Conservation (phyloP, 2,888 invertebrate genomes). For the Cosmia trapezina region DNA sequence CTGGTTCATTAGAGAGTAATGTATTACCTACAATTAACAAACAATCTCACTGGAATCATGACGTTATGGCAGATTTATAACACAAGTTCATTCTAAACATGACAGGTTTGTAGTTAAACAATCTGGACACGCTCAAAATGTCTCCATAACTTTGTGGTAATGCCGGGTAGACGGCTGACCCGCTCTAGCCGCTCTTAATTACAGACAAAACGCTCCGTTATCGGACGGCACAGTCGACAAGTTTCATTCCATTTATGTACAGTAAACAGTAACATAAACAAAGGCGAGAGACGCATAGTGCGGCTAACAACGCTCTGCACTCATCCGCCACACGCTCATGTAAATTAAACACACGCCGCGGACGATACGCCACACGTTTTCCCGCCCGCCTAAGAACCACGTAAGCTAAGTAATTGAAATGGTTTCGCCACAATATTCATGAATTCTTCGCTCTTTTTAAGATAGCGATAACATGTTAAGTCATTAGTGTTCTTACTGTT, state of each 20-base stretch:
- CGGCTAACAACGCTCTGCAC: constrained; percentile 77
- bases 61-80: constrained; percentile 77
- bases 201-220: constrained; percentile 88
- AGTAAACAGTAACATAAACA: constrained; percentile 84
- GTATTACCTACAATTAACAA: constrained; percentile 73
- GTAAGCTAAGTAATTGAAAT: constrained; percentile 48
- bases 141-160: constrained; percentile 84
- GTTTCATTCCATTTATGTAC: constrained; percentile 84
- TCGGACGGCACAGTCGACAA: constrained; percentile 78
- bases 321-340: constrained; percentile 71
- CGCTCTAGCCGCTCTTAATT: constrained; percentile 86
- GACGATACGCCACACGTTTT: constrained; percentile 60
- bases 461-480: constrained; percentile 56
- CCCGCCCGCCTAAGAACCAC: constrained; percentile 69
- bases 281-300: constrained; percentile 72
- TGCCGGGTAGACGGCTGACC: constrained; percentile 78
- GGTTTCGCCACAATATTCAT: constrained; percentile 47
- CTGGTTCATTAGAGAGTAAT: constrained; percentile 65
- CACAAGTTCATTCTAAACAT: constrained; percentile 77
- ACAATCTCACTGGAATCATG: constrained; percentile 72
- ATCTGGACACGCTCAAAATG: constrained; percentile 80
- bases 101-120: constrained; percentile 80
- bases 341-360: constrained; percentile 69
- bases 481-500: constrained; percentile 69
- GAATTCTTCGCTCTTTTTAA: constrained; percentile 36